Percentiles rank a stretch among this genome's conserved stretches.
Conservation (phyloP, 2,888 invertebrate species). For the Volucella inanis region DNA sequence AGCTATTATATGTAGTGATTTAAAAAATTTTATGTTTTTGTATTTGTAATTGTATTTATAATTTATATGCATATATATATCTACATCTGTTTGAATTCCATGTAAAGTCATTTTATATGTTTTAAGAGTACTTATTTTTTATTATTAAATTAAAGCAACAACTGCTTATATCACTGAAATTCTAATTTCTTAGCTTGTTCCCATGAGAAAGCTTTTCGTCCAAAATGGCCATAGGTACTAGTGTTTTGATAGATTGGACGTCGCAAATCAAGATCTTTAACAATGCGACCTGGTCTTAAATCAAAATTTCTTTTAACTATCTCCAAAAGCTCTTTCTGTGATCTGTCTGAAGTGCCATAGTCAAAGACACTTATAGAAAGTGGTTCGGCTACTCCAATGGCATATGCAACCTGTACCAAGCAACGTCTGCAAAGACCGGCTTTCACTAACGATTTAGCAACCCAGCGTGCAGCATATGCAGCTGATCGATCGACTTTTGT, state of each 20-base stretch:
- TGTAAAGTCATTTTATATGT: slow-evolving; percentile 22
- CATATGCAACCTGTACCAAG: slow-evolving; percentile 98
- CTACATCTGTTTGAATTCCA: neutral
- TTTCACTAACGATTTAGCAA: slow-evolving; percentile 96
- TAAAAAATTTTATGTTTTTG: too few relatives aligned
- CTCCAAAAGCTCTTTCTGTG: slow-evolving; percentile 90
- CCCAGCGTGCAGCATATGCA: slow-evolving; percentile 98
- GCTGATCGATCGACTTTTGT: slow-evolving; percentile 97
- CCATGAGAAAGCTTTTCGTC: slow-evolving; percentile 97
- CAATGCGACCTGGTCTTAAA: slow-evolving; percentile 96
- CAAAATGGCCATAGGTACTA: slow-evolving; percentile 98
- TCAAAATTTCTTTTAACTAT: slow-evolving; percentile 97
- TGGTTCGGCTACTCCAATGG: slow-evolving; percentile 97
- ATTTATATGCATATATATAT: too few relatives aligned
- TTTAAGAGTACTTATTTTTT: slow-evolving; percentile 23
- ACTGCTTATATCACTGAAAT: slow-evolving; percentile 77
- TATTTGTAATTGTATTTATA: too few relatives aligned
- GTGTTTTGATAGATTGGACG: slow-evolving; percentile 97
- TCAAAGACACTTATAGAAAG: slow-evolving; percentile 96
- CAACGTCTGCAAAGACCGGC: slow-evolving; percentile 95
- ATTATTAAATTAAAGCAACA: neutral
- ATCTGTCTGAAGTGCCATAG: slow-evolving; percentile 94
- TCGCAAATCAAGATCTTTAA: slow-evolving; percentile 94
- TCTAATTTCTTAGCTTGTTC: slow-evolving; percentile 91
- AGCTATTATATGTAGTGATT: too few relatives aligned